phyloP scores from a whole-genome alignment of 2,888 invertebrate genomes.

The Aethes cnicana region DNA sequence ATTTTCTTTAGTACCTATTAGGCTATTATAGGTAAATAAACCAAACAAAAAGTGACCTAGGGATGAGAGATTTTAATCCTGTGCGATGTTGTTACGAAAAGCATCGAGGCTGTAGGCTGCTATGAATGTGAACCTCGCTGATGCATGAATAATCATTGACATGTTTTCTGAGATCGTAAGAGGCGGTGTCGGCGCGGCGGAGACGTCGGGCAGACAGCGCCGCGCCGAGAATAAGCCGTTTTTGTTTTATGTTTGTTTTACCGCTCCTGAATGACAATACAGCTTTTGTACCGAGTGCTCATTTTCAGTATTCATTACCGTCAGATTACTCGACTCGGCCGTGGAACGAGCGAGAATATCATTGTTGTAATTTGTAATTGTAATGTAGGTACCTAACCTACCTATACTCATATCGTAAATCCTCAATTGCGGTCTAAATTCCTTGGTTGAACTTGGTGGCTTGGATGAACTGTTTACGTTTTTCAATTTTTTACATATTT shows the following conservation, averaged over 20 bases:
- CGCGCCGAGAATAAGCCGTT: slow-evolving; percentile 54
- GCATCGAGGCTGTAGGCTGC: background rate
- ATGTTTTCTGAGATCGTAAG: slow-evolving; percentile 26
- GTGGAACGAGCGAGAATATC: slow-evolving; percentile 39
- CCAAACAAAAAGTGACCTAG: no score
- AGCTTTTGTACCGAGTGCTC: slow-evolving; percentile 61
- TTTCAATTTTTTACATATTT: no score
- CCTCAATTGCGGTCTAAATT: no score
- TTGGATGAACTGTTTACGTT: no score
- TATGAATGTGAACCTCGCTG: slow-evolving; percentile 15
- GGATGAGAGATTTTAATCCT: no score
- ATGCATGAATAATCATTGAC: slow-evolving; percentile 31
- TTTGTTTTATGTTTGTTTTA: slow-evolving; percentile 64
- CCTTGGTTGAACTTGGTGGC: no score
- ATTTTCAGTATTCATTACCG: slow-evolving; percentile 62
- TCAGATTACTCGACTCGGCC: slow-evolving; percentile 56
- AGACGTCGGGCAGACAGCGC: slow-evolving; percentile 33
- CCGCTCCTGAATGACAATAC: slow-evolving; percentile 53
- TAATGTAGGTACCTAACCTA: no score
- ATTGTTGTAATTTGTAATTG: slow-evolving; percentile 7
- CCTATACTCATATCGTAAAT: no score
- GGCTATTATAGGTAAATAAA: no score
- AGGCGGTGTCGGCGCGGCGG: slow-evolving; percentile 25
- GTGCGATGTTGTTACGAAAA: background rate
- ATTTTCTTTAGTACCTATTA: no score